These are phyloP conservation scores for Phyto melanocephala DNA, from an alignment of 2,888 invertebrate species.

Conservation along the genomic window DNA sequence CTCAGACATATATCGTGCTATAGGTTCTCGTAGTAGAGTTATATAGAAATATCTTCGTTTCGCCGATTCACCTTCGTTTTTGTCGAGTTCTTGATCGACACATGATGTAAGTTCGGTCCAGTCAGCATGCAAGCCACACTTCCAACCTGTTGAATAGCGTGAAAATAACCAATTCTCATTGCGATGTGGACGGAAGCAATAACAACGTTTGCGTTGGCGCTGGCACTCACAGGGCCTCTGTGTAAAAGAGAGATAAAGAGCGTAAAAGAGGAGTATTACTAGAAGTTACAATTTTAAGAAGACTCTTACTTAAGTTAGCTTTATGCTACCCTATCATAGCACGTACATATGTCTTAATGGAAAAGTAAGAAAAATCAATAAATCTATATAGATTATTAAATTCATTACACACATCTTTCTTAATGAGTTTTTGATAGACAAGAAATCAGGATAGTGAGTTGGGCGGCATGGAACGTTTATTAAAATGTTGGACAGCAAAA, in stretches of 20 bases:
- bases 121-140: constrained; percentile 98
- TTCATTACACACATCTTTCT: too few species aligned
- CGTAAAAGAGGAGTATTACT: too few species aligned
- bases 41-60: constrained; percentile 97
- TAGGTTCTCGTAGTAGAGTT: constrained; percentile 95
- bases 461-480: too few species aligned
- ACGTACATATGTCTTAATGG: too few species aligned
- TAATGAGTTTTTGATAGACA: too few species aligned
- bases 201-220: constrained; percentile 91
- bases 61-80: constrained; percentile 90
- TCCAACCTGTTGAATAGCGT: constrained; percentile 98
- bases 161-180: constrained; percentile 99
- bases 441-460: too few species aligned
- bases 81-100: constrained; percentile 93
- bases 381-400: too few species aligned
- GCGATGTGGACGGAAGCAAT: constrained; percentile 93
- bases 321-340: too few species aligned
- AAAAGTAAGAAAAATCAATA: too few species aligned
- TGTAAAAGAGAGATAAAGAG: neutral
- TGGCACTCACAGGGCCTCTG: constrained; percentile 96
- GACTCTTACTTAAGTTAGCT: too few species aligned
- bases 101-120: constrained; percentile 97
- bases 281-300: too few species aligned
- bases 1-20: constrained; percentile 95
- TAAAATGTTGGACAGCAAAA: too few species aligned